Conservation (phyloP, 2,113 vertebrate genomes). For the Nannobrachium achirus region DNA sequence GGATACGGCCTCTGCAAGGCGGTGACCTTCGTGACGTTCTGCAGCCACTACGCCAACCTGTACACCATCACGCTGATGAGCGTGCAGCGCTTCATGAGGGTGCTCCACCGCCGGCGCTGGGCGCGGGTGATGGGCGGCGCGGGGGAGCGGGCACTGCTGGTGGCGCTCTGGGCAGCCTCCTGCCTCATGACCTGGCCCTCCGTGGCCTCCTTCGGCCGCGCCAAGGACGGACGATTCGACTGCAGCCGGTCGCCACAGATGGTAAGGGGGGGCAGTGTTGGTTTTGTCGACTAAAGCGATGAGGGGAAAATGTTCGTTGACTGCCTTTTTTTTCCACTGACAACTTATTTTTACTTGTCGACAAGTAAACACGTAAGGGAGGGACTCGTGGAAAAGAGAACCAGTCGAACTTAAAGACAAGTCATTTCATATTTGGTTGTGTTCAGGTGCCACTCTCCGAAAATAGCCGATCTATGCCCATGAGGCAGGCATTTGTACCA, state of each 20-base stretch:
- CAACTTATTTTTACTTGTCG: too few relatives aligned
- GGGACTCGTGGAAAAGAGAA: too few relatives aligned
- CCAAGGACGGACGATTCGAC: slow-evolving; percentile 20
- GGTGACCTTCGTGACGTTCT: slow-evolving; percentile 67
- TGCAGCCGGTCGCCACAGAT: slow-evolving; percentile 31
- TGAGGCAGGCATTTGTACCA: too few relatives aligned
- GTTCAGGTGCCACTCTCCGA: too few relatives aligned
- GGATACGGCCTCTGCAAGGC: slow-evolving; percentile 55
- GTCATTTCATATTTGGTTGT: too few relatives aligned
- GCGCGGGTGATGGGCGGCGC: slow-evolving; percentile 45
- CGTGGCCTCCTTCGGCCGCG: slow-evolving; percentile 57
- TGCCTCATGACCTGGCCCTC: slow-evolving; percentile 45
- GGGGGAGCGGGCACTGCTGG: slow-evolving; percentile 39
- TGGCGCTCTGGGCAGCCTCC: slow-evolving; percentile 34
- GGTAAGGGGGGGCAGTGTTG: too few relatives aligned
- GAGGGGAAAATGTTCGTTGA: too few relatives aligned
- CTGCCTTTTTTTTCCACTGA: too few relatives aligned
- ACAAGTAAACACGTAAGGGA: too few relatives aligned
- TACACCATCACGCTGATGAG: slow-evolving; percentile 71
- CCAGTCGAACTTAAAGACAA: too few relatives aligned
- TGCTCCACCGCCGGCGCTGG: slow-evolving; percentile 62
- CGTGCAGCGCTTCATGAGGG: slow-evolving; percentile 66
- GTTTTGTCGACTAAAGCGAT: too few relatives aligned
- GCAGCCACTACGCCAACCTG: slow-evolving; percentile 72
- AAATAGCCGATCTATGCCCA: too few relatives aligned